Base-by-base conservation (phyloP, 2,113 vertebrate species). In the Cyprinodon brontotheroides region DNA sequence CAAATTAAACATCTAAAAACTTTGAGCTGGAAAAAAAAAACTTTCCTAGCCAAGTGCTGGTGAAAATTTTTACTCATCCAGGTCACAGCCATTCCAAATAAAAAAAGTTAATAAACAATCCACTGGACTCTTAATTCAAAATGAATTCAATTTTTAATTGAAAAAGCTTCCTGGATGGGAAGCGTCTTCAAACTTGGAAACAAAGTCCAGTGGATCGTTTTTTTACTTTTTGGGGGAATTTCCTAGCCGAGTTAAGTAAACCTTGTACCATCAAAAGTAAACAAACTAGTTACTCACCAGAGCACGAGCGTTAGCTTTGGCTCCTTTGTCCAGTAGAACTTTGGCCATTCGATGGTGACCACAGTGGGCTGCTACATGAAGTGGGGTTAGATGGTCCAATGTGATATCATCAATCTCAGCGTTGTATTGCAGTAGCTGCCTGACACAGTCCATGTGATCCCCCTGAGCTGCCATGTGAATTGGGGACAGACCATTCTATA, bases 401-500 rank as follows among this genome's bases (percentile, higher is more conserved):
- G 98, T 99, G 93, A 99, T 97, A 89, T 99, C 97, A 0, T 99
- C 98, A 0, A 99, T 99, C 57, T 98, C 96, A 0, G 98, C 97
- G 0, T 96, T 96, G 92, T 96, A 97, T 86, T 98, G 96, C 74
- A 99, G 93, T 0, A 99, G 95, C 87, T 98, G 96, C 71, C 95
- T 94, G 20, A 99, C 96, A 9, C 97, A 98, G 90, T 98, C 97
- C 81, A 98, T 94, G 92, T 99, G 98, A 90, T 99, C 98, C 0
- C 98, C 98, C 92, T 99, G 98, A 0, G 97, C 96, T 65, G 98
- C 95, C 98, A 99, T 99, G 93, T 99, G 98, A 86, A 99, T 99
- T 0, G 98, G 98, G 63, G 97, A 99, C 81, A 99, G 88, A 72
- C 98, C 98, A 0, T 99, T 99, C 98, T 99, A 11, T 4, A 11